phyloP scores from a whole-genome alignment of 2,797 vertebrate species.

The Peromyscus melanophrys region DNA sequence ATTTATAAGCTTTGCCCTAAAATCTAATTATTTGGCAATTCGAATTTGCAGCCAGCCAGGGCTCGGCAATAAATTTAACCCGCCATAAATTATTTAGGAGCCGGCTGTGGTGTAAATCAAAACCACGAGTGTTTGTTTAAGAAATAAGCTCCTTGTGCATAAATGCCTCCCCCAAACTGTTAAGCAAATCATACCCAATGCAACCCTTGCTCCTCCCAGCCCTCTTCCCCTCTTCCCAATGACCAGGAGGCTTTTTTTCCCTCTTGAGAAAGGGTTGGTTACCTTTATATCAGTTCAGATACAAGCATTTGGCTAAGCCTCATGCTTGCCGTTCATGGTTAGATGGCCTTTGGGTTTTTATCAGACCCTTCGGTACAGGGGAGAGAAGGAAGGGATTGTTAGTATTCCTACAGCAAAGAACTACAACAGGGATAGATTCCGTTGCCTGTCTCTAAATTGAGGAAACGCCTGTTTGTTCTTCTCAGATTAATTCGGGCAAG shows the following conservation, averaged over 20 bases:
- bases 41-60: constrained; percentile 96
- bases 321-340: not conserved
- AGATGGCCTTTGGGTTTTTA: constrained; percentile 68
- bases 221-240: constrained; percentile 48
- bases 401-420: too few species aligned
- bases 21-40: constrained; percentile 99
- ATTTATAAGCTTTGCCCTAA: constrained; percentile 99
- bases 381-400: not conserved
- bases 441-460: constrained; percentile 41
- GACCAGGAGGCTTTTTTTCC: not conserved
- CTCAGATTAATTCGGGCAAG: constrained; percentile 13
- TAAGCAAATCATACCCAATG: constrained; percentile 54
- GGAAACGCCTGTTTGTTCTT: constrained; percentile 26
- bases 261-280: not conserved
- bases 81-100: constrained; percentile 99
- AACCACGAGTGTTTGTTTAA: constrained; percentile 94
- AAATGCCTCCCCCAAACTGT: constrained; percentile 85
- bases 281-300: constrained; percentile 32
- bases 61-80: constrained; percentile 98
- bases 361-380: constrained; percentile 24
- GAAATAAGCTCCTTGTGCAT: constrained; percentile 92
- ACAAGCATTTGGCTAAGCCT: constrained; percentile 54
- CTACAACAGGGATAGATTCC: not conserved
- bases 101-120: constrained; percentile 95
- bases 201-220: constrained; percentile 47